These are phyloP conservation scores for Hippotragus niger DNA, from an alignment of 2,113 vertebrate species.

Conservation along the genomic window DNA sequence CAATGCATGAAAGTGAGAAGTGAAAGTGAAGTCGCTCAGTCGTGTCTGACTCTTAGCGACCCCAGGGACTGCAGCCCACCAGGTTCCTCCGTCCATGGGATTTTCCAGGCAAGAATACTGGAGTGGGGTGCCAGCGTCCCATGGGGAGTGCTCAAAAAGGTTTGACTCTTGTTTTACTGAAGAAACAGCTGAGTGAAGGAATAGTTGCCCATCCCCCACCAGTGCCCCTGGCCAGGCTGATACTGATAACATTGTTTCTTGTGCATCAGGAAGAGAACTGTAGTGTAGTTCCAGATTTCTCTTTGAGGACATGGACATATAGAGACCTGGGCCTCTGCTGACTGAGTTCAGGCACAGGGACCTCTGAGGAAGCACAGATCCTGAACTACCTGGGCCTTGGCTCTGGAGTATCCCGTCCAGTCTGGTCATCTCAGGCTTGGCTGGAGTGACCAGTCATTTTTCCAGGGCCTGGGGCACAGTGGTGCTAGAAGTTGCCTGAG, in stretches of 20 bases:
- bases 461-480: slow-evolving; percentile 58
- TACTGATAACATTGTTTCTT: neutral
- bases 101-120: too few species aligned
- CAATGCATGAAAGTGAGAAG: too few species aligned
- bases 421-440: neutral
- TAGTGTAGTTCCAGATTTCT: neutral
- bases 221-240: neutral
- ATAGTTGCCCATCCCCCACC: neutral
- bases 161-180: neutral
- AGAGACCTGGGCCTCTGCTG: neutral
- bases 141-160: neutral
- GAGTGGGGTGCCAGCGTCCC: neutral
- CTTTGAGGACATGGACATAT: neutral
- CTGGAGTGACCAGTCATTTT: slow-evolving; percentile 41
- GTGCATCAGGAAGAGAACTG: neutral
- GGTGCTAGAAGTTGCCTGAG: slow-evolving; percentile 57
- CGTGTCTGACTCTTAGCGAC: too few species aligned
- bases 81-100: too few species aligned
- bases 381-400: neutral
- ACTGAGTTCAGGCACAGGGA: neutral
- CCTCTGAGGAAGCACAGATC: accelerated
- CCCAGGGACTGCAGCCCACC: too few species aligned
- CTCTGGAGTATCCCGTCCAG: slow-evolving; percentile 18
- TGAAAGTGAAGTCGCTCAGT: too few species aligned
- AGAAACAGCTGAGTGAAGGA: neutral